phyloP scores from a whole-genome alignment of 1,140 invertebrate genomes.

The Trialeurodes vaporariorum region DNA sequence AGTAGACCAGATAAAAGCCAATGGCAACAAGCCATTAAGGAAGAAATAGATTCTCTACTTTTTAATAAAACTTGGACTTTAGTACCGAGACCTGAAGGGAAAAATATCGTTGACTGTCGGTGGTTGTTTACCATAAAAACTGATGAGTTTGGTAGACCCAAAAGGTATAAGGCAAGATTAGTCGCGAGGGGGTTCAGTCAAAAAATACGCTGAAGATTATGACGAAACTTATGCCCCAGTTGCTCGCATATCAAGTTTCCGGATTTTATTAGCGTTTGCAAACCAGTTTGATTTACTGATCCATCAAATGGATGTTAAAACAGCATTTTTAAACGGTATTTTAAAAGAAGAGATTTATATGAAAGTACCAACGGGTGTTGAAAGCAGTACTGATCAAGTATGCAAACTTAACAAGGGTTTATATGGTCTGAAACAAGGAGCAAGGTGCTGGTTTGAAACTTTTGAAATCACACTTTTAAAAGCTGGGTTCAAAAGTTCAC shows the following conservation, averaged over 20 bases:
- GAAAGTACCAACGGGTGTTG: constrained; percentile 29
- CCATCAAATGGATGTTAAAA: too few relatives aligned
- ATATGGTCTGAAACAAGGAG: constrained; percentile 19
- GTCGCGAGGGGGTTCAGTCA: constrained; percentile 11
- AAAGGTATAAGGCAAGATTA: constrained; percentile 21
- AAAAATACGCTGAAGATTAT: constrained; percentile 29
- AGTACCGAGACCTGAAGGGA: constrained; percentile 24
- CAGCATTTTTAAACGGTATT: constrained; percentile 34
- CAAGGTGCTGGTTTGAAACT: too few relatives aligned
- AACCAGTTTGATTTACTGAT: constrained; percentile 28
- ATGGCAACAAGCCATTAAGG: constrained; percentile 32
- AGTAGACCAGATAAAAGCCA: constrained; percentile 13
- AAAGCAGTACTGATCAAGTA: constrained; percentile 12
- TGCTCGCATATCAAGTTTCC: constrained; percentile 28
- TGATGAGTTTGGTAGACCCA: constrained; percentile 24
- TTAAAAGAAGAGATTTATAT: constrained; percentile 35
- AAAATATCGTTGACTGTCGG: constrained; percentile 29
- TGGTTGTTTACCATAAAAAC: constrained; percentile 34
- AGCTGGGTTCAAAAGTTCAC: constrained; percentile 1
- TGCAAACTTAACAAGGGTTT: constrained; percentile 19
- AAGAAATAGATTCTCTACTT: constrained; percentile 29
- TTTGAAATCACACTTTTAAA: constrained; percentile 9
- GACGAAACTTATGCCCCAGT: constrained; percentile 34
- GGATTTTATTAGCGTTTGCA: constrained; percentile 32
- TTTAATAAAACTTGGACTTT: constrained; percentile 33